Percentiles rank a stretch among this genome's conserved stretches.
Evolutionary conservation across 2,797 vertebrate species (phyloP).

Genomic region (Micropoecilia bifurca): DNA sequence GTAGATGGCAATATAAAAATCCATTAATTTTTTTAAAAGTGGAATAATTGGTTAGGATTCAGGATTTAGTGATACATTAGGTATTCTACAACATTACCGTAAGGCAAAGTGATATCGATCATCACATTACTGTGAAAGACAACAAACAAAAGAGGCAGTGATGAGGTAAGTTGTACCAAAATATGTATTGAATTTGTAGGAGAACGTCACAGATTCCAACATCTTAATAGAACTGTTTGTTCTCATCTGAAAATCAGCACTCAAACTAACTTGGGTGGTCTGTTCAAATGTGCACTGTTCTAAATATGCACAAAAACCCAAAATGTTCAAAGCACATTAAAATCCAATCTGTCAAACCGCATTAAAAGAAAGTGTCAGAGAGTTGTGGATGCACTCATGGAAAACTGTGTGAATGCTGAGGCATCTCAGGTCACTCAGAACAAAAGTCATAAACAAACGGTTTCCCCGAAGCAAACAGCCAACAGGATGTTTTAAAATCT

Average conservation of each 20-base stretch:
- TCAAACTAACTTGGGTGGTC: slow-evolving; percentile 57
- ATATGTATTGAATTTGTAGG: not conserved
- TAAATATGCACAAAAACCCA: slow-evolving; percentile 56
- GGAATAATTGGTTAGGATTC: not conserved
- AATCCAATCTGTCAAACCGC: slow-evolving; percentile 55
- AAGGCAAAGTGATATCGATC: not conserved
- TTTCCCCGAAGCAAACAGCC: slow-evolving; percentile 49
- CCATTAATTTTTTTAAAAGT: not conserved
- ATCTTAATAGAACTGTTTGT: not conserved
- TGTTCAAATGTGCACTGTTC: slow-evolving; percentile 24
- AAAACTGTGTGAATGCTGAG: slow-evolving; percentile 45
- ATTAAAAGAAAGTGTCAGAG: slow-evolving; percentile 51
- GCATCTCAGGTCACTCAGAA: slow-evolving; percentile 57
- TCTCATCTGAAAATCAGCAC: slow-evolving; percentile 28
- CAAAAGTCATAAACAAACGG: slow-evolving; percentile 48
- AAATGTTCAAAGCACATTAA: slow-evolving; percentile 42
- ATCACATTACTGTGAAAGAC: not conserved
- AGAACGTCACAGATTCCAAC: not conserved
- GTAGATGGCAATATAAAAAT: not conserved
- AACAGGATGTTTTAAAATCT: slow-evolving; percentile 48
- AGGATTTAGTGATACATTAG: not conserved
- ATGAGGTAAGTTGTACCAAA: not conserved
- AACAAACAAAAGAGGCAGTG: not conserved
- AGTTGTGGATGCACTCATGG: slow-evolving; percentile 41
- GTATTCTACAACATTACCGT: not conserved